Evolutionary conservation across 2,113 vertebrate species (phyloP).

Genomic region (Phasianus colchicus): DNA sequence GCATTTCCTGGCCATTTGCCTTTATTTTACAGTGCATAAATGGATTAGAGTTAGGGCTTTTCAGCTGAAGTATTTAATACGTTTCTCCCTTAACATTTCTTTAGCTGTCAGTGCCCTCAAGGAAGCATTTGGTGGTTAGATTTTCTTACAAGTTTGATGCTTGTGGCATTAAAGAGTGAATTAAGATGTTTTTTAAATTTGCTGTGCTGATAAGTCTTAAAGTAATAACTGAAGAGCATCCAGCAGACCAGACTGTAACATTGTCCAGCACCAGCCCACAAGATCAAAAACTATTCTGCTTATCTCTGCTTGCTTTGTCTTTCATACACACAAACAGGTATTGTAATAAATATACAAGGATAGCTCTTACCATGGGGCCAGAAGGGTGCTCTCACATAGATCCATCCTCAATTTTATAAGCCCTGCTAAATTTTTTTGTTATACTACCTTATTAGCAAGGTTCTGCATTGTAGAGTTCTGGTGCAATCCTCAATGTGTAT

Average conservation of each 20-base stretch:
- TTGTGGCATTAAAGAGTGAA: not conserved
- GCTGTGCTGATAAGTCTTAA: not conserved
- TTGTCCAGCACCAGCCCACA: not conserved
- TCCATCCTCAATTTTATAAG: not conserved
- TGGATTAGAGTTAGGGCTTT: slow-evolving; percentile 8
- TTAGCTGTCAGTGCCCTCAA: not conserved
- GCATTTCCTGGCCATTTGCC: slow-evolving; percentile 3
- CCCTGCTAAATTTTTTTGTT: not conserved
- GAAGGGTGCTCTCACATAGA: not conserved
- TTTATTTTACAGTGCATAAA: slow-evolving; percentile 5
- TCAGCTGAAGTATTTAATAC: not conserved
- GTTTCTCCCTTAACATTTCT: not conserved
- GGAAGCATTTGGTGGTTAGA: slow-evolving; percentile 42
- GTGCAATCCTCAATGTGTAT: not conserved
- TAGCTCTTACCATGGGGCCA: not conserved
- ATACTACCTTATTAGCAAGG: not conserved
- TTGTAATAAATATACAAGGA: not conserved
- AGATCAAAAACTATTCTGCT: not conserved
- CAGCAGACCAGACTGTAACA: not conserved
- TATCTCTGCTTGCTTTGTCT: not conserved
- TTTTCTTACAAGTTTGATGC: slow-evolving; percentile 29
- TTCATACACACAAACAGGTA: not conserved
- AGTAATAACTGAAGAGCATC: not conserved
- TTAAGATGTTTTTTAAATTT: slow-evolving; percentile 12
- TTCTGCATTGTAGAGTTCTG: not conserved